phyloP scores from a whole-genome alignment of 2,888 invertebrate species.

The Diarsia dahlii region DNA sequence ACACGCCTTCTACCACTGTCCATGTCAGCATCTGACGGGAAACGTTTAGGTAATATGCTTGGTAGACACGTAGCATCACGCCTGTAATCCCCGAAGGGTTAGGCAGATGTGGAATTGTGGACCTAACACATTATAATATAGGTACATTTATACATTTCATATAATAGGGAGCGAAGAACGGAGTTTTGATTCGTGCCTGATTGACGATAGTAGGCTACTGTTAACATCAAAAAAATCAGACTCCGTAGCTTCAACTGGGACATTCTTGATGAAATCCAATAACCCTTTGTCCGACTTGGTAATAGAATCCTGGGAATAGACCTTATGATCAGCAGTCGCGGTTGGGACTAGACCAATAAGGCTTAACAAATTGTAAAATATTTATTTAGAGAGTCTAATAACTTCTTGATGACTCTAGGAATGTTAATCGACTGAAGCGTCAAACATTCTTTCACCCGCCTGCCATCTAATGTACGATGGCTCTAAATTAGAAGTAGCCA shows the following conservation, averaged over 20 bases:
- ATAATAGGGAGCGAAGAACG: not conserved
- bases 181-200: no score
- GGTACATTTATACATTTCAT: no score
- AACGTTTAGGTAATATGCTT: not conserved
- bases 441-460: no score
- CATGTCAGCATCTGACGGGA: conserved; percentile 78
- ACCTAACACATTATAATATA: no score
- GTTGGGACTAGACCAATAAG: not conserved
- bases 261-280: not conserved
- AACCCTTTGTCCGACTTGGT: not conserved
- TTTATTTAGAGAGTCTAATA: not conserved
- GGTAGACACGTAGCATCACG: not conserved
- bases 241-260: not conserved
- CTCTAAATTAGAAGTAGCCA: no score
- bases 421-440: no score
- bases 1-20: conserved; percentile 79
- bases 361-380: not conserved
- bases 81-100: not conserved
- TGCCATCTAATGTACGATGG: no score
- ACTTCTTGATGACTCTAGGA: no score
- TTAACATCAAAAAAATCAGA: not conserved
- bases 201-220: no score
- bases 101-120: no score
- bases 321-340: not conserved
- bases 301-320: not conserved